phyloP scores from a whole-genome alignment of 2,113 vertebrate genomes.

The Chlorodrepanis virens region DNA sequence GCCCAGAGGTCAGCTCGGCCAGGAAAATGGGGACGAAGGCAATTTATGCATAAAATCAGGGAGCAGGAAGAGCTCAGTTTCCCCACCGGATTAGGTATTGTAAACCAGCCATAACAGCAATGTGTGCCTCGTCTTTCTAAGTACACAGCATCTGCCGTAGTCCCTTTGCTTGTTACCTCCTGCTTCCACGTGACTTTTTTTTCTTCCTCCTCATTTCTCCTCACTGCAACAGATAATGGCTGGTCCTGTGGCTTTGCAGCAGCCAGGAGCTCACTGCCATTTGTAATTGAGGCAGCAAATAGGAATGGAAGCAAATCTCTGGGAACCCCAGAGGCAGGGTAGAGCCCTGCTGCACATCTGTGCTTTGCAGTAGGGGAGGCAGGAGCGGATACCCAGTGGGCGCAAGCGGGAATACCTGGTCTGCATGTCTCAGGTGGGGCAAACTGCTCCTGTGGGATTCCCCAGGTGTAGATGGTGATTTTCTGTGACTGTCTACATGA shows the following conservation, averaged over 20 bases:
- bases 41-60: neutral
- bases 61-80: neutral
- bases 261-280: neutral
- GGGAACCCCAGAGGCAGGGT: neutral
- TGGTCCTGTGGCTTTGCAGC: neutral
- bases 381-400: neutral
- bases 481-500: neutral
- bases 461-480: neutral
- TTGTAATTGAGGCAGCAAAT: neutral
- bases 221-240: neutral
- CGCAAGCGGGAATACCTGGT: neutral
- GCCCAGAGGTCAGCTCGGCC: accelerated
- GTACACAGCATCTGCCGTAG: neutral
- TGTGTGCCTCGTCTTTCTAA: neutral
- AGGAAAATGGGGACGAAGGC: neutral
- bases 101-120: neutral
- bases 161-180: neutral
- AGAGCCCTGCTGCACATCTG: neutral
- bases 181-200: neutral
- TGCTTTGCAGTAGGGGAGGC: neutral
- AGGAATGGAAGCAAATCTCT: neutral
- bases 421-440: neutral
- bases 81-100: neutral
- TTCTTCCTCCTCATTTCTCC: neutral
- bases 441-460: neutral